Percentiles rank a stretch among this genome's conserved stretches.
Evolutionary conservation across 2,797 vertebrate species (phyloP).

Genomic region (Podarcis lilfordi): DNA sequence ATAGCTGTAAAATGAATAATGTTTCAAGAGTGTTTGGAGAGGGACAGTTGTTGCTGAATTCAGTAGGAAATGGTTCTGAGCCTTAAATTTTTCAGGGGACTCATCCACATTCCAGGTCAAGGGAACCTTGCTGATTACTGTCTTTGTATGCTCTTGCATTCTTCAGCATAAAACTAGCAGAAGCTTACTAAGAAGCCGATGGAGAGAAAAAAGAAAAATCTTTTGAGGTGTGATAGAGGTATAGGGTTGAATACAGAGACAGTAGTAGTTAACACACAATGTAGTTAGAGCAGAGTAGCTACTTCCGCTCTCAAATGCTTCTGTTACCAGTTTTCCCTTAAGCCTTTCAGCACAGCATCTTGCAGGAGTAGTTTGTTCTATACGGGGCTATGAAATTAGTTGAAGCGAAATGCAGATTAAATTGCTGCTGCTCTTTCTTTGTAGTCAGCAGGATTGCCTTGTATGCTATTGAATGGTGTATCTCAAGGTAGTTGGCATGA

Average conservation of each 20-base stretch:
- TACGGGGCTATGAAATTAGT: not conserved
- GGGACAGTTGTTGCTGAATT: not conserved
- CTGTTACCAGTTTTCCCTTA: not conserved
- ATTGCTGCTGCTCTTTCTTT: not conserved
- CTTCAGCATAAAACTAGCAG: conserved; percentile 22
- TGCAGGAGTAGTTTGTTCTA: not conserved
- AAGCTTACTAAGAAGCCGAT: conserved; percentile 24
- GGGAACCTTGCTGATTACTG: not conserved
- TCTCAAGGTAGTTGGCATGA: not conserved
- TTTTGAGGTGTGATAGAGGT: conserved; percentile 42
- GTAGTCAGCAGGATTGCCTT: not conserved
- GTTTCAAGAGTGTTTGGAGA: not conserved
- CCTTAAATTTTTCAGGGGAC: not conserved
- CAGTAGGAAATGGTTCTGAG: not conserved
- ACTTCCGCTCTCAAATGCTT: conserved; percentile 17
- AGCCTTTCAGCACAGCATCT: not conserved
- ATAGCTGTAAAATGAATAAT: not conserved
- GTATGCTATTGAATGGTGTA: not conserved
- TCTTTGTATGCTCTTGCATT: not conserved
- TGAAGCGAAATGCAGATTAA: not conserved
- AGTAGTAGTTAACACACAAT: not conserved
- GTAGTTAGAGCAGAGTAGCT: conserved; percentile 41
- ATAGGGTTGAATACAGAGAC: conserved; percentile 33
- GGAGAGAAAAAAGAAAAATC: not conserved
- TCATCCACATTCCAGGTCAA: not conserved